These are phyloP conservation scores for Erythrolamprus reginae DNA, from an alignment of 2,113 vertebrate genomes.

Conservation along the genomic window DNA sequence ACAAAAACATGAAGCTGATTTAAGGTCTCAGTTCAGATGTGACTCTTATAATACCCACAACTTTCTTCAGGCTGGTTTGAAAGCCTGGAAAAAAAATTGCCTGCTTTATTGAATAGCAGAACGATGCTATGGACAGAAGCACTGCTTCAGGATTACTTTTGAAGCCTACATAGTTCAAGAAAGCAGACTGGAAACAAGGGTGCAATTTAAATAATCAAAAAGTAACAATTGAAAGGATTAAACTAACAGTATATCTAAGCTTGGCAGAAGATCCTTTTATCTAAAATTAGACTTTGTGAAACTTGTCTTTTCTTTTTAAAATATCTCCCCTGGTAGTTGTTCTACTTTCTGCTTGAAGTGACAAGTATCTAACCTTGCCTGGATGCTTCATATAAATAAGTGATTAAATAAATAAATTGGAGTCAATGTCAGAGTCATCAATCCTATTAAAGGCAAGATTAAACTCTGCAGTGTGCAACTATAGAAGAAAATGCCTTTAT, in stretches of 20 bases:
- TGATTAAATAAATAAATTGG: not conserved
- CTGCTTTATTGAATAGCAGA: not conserved
- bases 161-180: not conserved
- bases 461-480: conserved; percentile 20
- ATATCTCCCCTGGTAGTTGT: not conserved
- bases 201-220: not conserved
- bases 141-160: not conserved
- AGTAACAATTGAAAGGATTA: not conserved
- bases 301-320: conserved; percentile 19
- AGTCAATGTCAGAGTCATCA: conserved; percentile 28
- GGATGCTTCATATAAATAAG: conserved; percentile 6
- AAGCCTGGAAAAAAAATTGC: not conserved
- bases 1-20: not conserved
- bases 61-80: not conserved
- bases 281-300: not conserved
- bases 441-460: conserved; percentile 15
- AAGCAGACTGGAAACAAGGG: not conserved
- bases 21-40: not conserved
- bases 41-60: not conserved
- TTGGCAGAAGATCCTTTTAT: not conserved
- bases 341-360: conserved; percentile 36
- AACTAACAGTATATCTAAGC: not conserved
- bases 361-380: conserved; percentile 2
- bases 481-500: conserved; percentile 39
- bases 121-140: not conserved